Conservation (phyloP, 2,113 vertebrate genomes). For the Dendrocopos noguchii region DNA sequence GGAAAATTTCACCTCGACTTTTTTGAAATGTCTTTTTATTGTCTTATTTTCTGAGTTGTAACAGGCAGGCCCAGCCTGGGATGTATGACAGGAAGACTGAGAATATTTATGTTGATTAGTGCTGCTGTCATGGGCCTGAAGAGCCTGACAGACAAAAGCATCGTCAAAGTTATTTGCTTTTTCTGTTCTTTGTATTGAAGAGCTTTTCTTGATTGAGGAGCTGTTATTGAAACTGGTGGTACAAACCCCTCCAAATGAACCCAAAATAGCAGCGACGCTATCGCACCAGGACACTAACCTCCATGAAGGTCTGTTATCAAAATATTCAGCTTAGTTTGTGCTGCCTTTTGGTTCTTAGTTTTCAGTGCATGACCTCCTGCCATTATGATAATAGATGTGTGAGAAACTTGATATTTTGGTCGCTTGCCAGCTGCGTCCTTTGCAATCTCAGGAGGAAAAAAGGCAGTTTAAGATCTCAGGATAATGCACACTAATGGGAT, state of each 20-base stretch:
- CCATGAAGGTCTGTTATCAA: not conserved
- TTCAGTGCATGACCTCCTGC: constrained; percentile 23
- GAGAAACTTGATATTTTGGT: constrained; percentile 27
- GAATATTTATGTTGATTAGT: not conserved
- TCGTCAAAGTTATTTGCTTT: not conserved
- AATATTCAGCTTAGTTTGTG: constrained; percentile 7
- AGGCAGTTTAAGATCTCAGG: constrained; percentile 9
- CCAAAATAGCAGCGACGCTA: not conserved
- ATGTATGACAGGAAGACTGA: not conserved
- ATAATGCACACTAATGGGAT: constrained; percentile 54
- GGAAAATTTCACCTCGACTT: not conserved
- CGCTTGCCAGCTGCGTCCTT: constrained; percentile 18
- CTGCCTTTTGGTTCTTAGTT: constrained; percentile 23
- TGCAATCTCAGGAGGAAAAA: constrained; percentile 3
- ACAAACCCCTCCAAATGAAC: not conserved
- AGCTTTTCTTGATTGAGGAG: not conserved
- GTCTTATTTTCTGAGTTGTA: not conserved
- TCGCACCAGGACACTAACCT: not conserved
- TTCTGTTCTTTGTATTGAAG: not conserved
- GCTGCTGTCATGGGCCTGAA: not conserved
- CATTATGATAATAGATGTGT: constrained; percentile 5
- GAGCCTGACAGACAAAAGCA: not conserved
- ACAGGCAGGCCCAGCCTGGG: not conserved
- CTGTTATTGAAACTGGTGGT: not conserved
- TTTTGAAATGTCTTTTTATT: not conserved